Evolutionary conservation across 1,140 invertebrate species (phyloP).

Genomic region (Harpegnathos saltator): DNA sequence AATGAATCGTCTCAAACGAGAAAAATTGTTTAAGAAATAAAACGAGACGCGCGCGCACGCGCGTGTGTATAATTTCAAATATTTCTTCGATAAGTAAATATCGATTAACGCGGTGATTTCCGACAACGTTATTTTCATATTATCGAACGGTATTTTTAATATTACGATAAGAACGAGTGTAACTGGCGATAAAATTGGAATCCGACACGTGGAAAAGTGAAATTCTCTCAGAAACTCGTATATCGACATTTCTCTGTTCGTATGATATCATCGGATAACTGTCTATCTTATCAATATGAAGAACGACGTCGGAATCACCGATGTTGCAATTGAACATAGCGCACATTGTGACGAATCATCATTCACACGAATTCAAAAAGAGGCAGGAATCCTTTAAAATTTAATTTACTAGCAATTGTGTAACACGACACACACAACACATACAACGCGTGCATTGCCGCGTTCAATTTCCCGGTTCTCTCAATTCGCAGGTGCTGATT

Average conservation of each 20-base stretch:
- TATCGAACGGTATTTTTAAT: slow-evolving; percentile 5
- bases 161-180: background rate
- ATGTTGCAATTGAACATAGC: background rate
- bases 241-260: slow-evolving; percentile 23
- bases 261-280: slow-evolving; percentile 41
- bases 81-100: background rate
- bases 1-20: too few relatives aligned
- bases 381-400: background rate
- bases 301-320: slow-evolving; percentile 10
- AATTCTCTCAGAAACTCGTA: slow-evolving; percentile 1
- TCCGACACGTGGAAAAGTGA: background rate
- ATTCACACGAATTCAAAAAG: background rate
- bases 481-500: background rate
- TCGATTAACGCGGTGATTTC: too few relatives aligned
- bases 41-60: background rate
- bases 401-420: slow-evolving; percentile 1
- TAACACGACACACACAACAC: background rate
- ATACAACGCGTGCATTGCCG: background rate
- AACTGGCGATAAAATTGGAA: background rate
- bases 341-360: background rate
- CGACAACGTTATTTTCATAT: background rate
- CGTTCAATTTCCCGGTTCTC: background rate
- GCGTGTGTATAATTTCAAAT: background rate
- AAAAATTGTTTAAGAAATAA: background rate
- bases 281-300: slow-evolving; percentile 55